phyloP scores from a whole-genome alignment of 2,797 vertebrate species.

The Sandelia bainsii region DNA sequence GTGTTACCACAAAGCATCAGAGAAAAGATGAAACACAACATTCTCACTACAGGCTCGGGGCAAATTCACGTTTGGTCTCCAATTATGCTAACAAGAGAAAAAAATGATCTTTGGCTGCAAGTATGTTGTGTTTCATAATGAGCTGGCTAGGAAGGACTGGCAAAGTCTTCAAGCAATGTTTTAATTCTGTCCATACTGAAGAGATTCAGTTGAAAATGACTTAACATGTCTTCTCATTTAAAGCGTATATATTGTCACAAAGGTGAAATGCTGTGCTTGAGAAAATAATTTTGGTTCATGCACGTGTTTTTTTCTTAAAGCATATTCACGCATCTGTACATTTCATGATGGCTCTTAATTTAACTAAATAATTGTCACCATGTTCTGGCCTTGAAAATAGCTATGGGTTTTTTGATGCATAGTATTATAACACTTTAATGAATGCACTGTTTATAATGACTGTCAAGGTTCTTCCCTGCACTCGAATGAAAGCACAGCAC shows the following conservation, averaged over 20 bases:
- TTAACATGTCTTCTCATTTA: slow-evolving; percentile 46
- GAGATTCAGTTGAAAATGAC: slow-evolving; percentile 46
- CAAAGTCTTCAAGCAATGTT: slow-evolving; percentile 60
- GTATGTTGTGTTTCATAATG: slow-evolving; percentile 73
- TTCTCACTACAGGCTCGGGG: slow-evolving; percentile 72
- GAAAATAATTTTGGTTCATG: not conserved
- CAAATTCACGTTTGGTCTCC: slow-evolving; percentile 80
- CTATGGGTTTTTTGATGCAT: slow-evolving; percentile 10
- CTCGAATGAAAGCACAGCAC: slow-evolving; percentile 55
- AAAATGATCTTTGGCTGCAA: slow-evolving; percentile 68
- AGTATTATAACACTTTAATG: not conserved
- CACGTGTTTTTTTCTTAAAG: slow-evolving; percentile 3
- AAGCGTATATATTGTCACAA: slow-evolving; percentile 7
- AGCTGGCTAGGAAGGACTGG: slow-evolving; percentile 68
- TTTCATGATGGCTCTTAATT: slow-evolving; percentile 22
- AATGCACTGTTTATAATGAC: slow-evolving; percentile 11
- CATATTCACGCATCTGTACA: not conserved
- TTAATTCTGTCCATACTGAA: slow-evolving; percentile 54
- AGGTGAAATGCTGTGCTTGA: slow-evolving; percentile 29
- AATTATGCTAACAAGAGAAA: slow-evolving; percentile 84
- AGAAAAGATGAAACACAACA: slow-evolving; percentile 77
- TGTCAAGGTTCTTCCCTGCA: slow-evolving; percentile 64
- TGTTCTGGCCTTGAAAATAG: not conserved
- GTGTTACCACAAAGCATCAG: slow-evolving; percentile 71
- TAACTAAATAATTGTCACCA: not conserved